Evolutionary conservation across 2,113 vertebrate species (phyloP).

Genomic region (Pollimyrus isidori): DNA sequence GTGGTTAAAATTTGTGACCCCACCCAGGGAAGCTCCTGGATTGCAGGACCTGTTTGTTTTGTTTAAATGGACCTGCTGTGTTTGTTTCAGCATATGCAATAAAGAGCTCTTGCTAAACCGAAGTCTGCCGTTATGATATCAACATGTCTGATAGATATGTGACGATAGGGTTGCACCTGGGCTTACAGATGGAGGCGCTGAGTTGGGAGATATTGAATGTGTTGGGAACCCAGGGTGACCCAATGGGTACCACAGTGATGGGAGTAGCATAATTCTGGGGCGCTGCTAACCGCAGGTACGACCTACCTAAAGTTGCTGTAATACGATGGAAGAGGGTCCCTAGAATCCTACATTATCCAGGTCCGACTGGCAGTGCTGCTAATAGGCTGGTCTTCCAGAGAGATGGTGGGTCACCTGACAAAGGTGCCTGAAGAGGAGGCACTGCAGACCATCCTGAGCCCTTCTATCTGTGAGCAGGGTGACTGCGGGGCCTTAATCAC

Average conservation of each 20-base stretch:
- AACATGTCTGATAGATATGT: neutral
- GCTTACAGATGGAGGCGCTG: too few species aligned
- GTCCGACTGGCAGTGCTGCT: neutral
- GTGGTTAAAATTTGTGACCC: neutral
- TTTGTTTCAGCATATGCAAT: neutral
- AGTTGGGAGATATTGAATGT: too few species aligned
- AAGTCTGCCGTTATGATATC: neutral
- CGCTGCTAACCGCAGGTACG: too few species aligned
- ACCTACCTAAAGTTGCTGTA: neutral
- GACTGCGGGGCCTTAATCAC: too few species aligned
- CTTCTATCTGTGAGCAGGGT: too few species aligned
- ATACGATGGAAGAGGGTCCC: neutral
- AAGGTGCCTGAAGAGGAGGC: neutral
- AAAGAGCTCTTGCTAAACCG: neutral
- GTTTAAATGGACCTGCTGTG: neutral
- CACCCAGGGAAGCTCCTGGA: fast-evolving
- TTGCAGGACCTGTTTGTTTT: neutral
- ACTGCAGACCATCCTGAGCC: too few species aligned
- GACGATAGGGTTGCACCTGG: neutral
- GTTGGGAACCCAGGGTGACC: too few species aligned
- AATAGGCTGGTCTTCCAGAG: neutral
- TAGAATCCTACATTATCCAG: neutral
- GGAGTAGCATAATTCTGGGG: too few species aligned
- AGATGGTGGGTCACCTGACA: neutral
- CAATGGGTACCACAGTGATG: too few species aligned